Evolutionary conservation across 2,113 vertebrate genomes (phyloP).

Genomic region (Nycticryphes semicollaris): DNA sequence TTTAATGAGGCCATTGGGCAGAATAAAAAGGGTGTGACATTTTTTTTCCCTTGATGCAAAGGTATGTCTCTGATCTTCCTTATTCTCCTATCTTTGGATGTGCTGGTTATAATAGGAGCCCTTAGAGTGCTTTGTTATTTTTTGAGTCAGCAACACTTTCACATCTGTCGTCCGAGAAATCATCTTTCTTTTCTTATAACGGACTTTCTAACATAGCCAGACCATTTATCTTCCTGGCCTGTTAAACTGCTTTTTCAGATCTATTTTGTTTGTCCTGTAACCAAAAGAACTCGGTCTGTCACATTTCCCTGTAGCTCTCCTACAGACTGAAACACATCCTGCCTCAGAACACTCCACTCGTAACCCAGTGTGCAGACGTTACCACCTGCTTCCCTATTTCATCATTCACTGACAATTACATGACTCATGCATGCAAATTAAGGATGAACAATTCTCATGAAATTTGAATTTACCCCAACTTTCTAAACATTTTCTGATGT

Average conservation of each 20-base stretch:
- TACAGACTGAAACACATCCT: not conserved
- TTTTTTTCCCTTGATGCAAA: not conserved
- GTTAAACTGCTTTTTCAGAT: not conserved
- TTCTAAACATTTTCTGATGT: constrained; percentile 13
- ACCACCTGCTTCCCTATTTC: constrained; percentile 54
- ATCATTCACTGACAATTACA: constrained; percentile 36
- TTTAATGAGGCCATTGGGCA: constrained; percentile 9
- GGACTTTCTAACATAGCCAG: not conserved
- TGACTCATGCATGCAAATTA: constrained; percentile 54
- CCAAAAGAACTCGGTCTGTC: not conserved
- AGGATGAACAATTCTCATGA: not conserved
- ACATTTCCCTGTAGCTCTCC: not conserved
- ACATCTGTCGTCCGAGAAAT: not conserved
- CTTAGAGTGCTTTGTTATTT: not conserved
- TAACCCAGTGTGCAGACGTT: constrained; percentile 5
- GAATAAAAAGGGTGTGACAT: not conserved
- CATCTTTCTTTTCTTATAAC: not conserved
- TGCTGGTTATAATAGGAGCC: not conserved
- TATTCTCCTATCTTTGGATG: not conserved
- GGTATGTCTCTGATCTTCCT: not conserved
- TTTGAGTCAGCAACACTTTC: not conserved
- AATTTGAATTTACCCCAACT: constrained; percentile 29
- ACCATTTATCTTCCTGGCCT: not conserved
- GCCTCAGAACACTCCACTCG: not conserved
- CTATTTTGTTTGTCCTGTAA: not conserved